Conservation (phyloP, 2,888 invertebrate species). For the Junonia oenone region DNA sequence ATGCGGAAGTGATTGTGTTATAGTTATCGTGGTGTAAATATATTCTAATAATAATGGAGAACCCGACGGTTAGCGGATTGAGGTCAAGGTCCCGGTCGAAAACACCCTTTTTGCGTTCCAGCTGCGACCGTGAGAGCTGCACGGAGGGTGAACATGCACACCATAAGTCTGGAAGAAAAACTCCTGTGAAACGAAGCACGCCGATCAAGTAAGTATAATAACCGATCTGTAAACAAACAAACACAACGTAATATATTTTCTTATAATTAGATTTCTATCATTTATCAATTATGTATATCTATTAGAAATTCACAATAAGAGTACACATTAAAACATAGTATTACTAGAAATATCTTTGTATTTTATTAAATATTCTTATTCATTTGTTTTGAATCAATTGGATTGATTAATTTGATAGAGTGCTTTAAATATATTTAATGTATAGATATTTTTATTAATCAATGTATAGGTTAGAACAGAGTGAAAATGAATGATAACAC, state of each 20-base stretch:
- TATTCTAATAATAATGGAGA: slow-evolving; percentile 53
- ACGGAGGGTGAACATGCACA: slow-evolving; percentile 73
- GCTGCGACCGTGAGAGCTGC: slow-evolving; percentile 80
- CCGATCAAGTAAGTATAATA: slow-evolving; percentile 66
- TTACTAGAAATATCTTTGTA: too few relatives aligned
- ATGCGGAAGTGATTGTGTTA: slow-evolving; percentile 18
- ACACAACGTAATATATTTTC: background rate
- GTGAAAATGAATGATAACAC: background rate
- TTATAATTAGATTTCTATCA: background rate
- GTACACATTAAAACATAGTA: too few relatives aligned
- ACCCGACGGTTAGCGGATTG: slow-evolving; percentile 72
- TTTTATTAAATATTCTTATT: too few relatives aligned
- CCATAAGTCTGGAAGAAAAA: slow-evolving; percentile 70
- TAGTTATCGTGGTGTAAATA: slow-evolving; percentile 19
- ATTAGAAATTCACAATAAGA: background rate
- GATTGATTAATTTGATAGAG: too few relatives aligned
- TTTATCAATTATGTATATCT: background rate
- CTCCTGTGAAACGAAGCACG: slow-evolving; percentile 67
- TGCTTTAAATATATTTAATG: too few relatives aligned
- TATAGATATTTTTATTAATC: too few relatives aligned
- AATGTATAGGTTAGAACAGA: too few relatives aligned
- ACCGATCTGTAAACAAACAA: slow-evolving; percentile 3
- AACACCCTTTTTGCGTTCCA: slow-evolving; percentile 82
- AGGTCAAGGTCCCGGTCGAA: slow-evolving; percentile 85
- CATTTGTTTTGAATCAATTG: too few relatives aligned